Base-by-base conservation (phyloP, 2,888 invertebrate species). In the Chrysolina oricalcia region DNA sequence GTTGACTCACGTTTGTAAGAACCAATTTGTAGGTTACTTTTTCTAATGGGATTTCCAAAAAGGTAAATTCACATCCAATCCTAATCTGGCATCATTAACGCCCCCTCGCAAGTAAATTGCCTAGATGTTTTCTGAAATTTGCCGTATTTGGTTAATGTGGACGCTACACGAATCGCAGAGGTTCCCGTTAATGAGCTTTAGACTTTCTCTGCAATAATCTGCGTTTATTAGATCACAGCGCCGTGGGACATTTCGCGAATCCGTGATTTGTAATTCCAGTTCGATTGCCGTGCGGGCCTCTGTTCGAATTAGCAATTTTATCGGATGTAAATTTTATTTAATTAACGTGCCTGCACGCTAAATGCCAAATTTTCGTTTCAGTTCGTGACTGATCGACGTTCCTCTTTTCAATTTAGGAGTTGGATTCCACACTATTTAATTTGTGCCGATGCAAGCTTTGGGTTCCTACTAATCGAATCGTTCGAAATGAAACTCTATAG, bases 191-290 rank as follows among this genome's bases (percentile, higher is more conserved):
- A 59, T 59, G 59, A 59, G 27, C 35, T 35, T 17, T 35, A 0
- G 59, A 27, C 27, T 59, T n/a, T 27, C 59, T 59, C 59, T 8
- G 59, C n/a, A 59, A 59, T 59, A 35, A 59, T 59, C 35, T 27
- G 6, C 59, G 35, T 59, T 59, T 59, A 59, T 59, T 23, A 27
- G 27, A 59, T 59, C 59, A 35, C 59, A 59, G 15, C 35, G 59
- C 59, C 59, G 35, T 27, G 27, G 59, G 23, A 59, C 59, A 53
- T 71, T 65, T 65, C 65, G 65, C 9, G 21, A 67, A 62, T 46
- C 56, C 27, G 59, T 59, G 59, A 72, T 72, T 72, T 72, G 72
- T 46, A 48, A 72, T 67, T 72, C 65, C 71, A 13, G 46, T 65
- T 63, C 63, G 63, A 46, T 64, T 21, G 10, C 64, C 40, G 65